Percentiles rank a stretch among this genome's conserved stretches.
phyloP scores from a whole-genome alignment of 2,113 vertebrate genomes.

The Athene cunicularia region DNA sequence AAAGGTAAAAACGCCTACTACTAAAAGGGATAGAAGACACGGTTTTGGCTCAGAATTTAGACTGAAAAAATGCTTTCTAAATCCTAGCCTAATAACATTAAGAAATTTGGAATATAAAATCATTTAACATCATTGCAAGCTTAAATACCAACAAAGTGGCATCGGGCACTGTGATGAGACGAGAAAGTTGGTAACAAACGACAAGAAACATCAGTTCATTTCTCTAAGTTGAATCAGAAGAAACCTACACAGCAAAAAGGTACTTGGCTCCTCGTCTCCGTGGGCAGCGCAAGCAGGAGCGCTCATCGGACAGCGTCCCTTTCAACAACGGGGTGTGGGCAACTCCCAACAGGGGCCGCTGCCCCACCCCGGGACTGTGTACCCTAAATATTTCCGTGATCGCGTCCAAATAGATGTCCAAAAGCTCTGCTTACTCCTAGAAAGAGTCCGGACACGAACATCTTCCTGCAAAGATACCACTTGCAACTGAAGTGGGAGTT shows the following conservation, averaged over 20 bases:
- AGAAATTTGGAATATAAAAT: neutral
- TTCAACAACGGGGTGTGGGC: neutral
- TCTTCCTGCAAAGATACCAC: neutral
- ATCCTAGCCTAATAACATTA: neutral
- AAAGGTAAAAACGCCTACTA: neutral
- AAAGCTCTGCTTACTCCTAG: neutral
- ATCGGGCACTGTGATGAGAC: neutral
- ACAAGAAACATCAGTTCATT: neutral
- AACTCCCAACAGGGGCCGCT: neutral
- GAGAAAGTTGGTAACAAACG: neutral
- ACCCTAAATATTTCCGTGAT: neutral
- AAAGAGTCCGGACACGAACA: neutral
- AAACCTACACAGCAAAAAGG: neutral
- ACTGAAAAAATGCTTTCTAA: neutral
- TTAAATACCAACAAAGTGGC: conserved; percentile 4
- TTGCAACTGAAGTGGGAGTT: neutral
- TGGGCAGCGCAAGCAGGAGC: neutral
- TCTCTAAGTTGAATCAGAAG: neutral
- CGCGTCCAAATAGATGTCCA: neutral
- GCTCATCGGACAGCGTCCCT: neutral
- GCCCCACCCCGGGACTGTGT: neutral
- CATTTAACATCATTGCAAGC: neutral
- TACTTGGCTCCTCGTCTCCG: neutral
- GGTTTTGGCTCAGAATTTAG: conserved; percentile 52
- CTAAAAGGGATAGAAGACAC: neutral